Evolutionary conservation across 2,113 vertebrate genomes (phyloP).

Genomic region (Saguinus midas): DNA sequence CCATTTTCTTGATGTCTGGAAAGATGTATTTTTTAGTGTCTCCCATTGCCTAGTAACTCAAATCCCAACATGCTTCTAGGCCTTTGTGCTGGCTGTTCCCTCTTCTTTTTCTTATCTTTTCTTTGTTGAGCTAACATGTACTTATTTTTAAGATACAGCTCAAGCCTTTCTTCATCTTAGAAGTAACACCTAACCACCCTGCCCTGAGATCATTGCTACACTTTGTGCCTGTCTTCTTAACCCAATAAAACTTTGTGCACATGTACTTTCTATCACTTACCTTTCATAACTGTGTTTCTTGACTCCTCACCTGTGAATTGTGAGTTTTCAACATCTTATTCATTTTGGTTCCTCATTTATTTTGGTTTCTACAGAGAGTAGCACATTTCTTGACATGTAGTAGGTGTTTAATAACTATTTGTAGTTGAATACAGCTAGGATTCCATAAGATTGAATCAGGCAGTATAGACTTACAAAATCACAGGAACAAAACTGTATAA

Average conservation of each 20-base stretch:
- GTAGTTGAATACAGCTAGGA: neutral
- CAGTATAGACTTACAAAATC: neutral
- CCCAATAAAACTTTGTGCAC: rapidly evolving
- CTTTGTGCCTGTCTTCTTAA: neutral
- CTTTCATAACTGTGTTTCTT: neutral
- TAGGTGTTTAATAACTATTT: neutral
- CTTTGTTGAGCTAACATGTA: neutral
- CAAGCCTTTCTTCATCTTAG: neutral
- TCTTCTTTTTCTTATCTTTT: neutral
- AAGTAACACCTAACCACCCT: neutral
- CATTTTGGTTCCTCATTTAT: neutral
- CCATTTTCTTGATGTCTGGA: neutral
- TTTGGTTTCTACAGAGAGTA: neutral
- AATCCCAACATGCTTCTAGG: neutral
- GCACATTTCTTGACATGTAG: neutral
- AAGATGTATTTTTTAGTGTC: neutral
- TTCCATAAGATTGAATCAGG: neutral
- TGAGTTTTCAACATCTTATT: neutral
- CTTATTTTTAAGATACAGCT: neutral
- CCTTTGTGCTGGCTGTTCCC: rapidly evolving
- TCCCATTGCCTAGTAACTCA: neutral
- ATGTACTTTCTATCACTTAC: neutral
- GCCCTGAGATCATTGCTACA: neutral
- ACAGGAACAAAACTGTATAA: neutral
- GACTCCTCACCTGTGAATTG: neutral